Conservation (phyloP, 2,113 vertebrate genomes). For the Aptenodytes patagonicus region DNA sequence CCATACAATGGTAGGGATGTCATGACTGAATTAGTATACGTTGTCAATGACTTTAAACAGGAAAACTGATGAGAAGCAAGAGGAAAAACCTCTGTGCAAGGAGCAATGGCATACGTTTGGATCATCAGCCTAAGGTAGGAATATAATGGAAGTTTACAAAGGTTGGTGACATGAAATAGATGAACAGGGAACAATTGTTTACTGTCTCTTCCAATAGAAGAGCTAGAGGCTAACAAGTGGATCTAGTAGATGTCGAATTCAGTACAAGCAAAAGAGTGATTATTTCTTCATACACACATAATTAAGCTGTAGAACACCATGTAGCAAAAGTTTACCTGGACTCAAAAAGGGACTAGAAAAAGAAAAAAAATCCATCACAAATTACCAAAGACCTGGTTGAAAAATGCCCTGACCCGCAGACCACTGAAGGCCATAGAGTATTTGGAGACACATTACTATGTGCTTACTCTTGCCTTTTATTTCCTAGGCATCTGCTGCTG, state of each 20-base stretch:
- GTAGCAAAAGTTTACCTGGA: background rate
- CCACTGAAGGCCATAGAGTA: background rate
- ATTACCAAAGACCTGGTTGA: background rate
- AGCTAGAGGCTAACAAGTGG: background rate
- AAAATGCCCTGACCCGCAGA: rapidly evolving
- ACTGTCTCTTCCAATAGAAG: background rate
- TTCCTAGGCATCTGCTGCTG: background rate
- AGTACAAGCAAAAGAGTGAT: background rate
- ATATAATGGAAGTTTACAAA: background rate
- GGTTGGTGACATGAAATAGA: background rate
- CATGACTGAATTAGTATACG: background rate
- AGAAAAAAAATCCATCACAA: background rate
- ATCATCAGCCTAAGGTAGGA: background rate
- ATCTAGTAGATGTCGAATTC: background rate
- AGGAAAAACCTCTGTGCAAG: background rate
- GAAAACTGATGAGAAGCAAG: background rate
- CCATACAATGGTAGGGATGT: background rate
- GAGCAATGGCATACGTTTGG: rapidly evolving
- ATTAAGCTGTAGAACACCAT: background rate
- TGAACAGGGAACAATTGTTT: background rate
- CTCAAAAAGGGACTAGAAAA: background rate
- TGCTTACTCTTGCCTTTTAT: background rate
- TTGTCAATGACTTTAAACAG: background rate
- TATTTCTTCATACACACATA: background rate
- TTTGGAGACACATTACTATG: background rate